Percentiles rank a stretch among this genome's conserved stretches.
These are phyloP conservation scores for Herpetotheres cachinnans DNA, from an alignment of 2,113 vertebrate species.

Conservation along the genomic window DNA sequence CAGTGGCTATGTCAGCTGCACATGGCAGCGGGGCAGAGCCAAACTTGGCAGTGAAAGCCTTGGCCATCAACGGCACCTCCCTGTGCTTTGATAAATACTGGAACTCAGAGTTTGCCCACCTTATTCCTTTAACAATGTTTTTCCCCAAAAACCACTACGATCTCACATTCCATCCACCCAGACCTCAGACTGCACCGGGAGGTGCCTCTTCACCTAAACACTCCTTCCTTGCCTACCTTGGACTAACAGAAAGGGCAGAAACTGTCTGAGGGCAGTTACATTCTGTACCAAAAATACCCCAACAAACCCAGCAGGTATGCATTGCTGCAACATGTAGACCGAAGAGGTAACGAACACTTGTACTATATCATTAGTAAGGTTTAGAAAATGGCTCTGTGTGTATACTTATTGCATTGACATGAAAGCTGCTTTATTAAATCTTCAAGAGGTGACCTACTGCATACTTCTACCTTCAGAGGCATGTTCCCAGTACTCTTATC, in stretches of 20 bases:
- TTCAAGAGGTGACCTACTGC: slow-evolving; percentile 77
- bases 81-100: slow-evolving; percentile 87
- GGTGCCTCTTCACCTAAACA: slow-evolving; percentile 88
- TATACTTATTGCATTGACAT: slow-evolving; percentile 90
- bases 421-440: slow-evolving; percentile 91
- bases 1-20: slow-evolving; percentile 89
- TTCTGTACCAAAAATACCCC: slow-evolving; percentile 77
- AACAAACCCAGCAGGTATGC: slow-evolving; percentile 73
- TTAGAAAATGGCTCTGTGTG: slow-evolving; percentile 85
- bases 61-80: slow-evolving; percentile 80
- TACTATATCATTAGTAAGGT: slow-evolving; percentile 79
- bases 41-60: slow-evolving; percentile 74
- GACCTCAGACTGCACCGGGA: slow-evolving; percentile 79
- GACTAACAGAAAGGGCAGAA: slow-evolving; percentile 92
- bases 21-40: slow-evolving; percentile 72
- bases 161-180: slow-evolving; percentile 88
- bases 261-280: slow-evolving; percentile 83
- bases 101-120: slow-evolving; percentile 92
- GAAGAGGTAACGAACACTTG: slow-evolving; percentile 66
- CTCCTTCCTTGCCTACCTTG: slow-evolving; percentile 98
- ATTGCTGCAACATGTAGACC: slow-evolving; percentile 76
- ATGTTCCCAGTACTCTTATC: slow-evolving; percentile 68
- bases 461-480: slow-evolving; percentile 76
- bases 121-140: slow-evolving; percentile 96
- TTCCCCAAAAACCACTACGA: slow-evolving; percentile 89